Evolutionary conservation across 2,113 vertebrate genomes (phyloP).

Genomic region (Emydocephalus ijimae): DNA sequence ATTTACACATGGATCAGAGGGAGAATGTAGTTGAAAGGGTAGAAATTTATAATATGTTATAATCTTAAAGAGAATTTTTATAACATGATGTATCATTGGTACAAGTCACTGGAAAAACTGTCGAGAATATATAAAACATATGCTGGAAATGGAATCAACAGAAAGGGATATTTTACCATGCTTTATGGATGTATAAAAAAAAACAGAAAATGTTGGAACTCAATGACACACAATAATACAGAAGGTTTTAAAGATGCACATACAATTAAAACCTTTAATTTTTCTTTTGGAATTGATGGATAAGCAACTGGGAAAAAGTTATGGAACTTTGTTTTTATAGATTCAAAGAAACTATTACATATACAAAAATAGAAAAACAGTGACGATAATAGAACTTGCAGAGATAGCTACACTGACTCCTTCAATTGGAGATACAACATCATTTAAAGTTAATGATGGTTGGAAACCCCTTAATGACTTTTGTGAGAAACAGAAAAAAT

Average conservation of each 20-base stretch:
- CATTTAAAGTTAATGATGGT: not conserved
- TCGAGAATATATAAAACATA: not conserved
- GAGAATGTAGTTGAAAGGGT: not conserved
- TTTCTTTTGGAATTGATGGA: not conserved
- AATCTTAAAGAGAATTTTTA: not conserved
- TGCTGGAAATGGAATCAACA: not conserved
- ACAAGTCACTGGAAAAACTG: not conserved
- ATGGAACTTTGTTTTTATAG: not conserved
- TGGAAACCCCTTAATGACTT: not conserved
- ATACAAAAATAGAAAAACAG: not conserved
- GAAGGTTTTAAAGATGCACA: not conserved
- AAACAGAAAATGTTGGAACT: not conserved
- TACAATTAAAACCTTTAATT: not conserved
- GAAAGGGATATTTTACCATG: not conserved
- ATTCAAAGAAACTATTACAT: not conserved
- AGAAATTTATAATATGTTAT: not conserved
- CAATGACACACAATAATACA: not conserved
- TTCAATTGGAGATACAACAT: not conserved
- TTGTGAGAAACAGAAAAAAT: not conserved
- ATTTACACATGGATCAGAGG: not conserved
- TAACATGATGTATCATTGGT: not conserved
- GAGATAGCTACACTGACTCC: not conserved
- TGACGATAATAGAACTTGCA: not conserved
- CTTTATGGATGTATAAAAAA: not conserved
- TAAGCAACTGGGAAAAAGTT: not conserved